These are phyloP conservation scores for Girardia tigrina DNA, from an alignment of 2,888 invertebrate species.

Conservation along the genomic window DNA sequence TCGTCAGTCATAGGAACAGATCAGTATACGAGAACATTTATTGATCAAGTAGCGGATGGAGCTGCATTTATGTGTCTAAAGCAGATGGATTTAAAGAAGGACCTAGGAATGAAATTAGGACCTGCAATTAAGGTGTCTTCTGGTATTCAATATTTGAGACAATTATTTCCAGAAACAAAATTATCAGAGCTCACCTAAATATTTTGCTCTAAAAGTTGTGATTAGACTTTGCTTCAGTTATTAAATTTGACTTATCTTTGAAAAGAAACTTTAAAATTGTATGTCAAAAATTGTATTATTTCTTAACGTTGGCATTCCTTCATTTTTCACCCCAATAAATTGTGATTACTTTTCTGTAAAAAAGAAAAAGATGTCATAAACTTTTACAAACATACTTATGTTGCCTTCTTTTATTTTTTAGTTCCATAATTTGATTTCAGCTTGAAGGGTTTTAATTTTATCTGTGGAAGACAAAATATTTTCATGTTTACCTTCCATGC, in stretches of 20 bases:
- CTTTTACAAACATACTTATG: too few species aligned
- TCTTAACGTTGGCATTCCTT: too few species aligned
- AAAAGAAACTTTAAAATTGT: too few species aligned
- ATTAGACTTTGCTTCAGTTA: not conserved
- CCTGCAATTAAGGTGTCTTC: slow-evolving; percentile 23
- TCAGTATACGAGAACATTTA: slow-evolving; percentile 3
- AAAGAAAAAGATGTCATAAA: too few species aligned
- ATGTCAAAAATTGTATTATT: too few species aligned
- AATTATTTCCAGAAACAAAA: slow-evolving; percentile 21
- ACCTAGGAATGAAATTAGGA: slow-evolving; percentile 19
- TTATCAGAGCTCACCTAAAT: not conserved
- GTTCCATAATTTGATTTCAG: too few species aligned
- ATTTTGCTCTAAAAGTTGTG: slow-evolving; percentile 1
- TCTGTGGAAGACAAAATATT: too few species aligned
- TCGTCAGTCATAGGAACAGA: not conserved
- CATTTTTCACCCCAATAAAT: too few species aligned
- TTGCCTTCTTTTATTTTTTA: too few species aligned
- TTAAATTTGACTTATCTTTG: not conserved
- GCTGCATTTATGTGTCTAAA: slow-evolving; percentile 67
- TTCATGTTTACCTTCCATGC: too few species aligned
- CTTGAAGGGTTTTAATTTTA: too few species aligned
- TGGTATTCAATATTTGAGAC: slow-evolving; percentile 24
- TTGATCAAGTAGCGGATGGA: slow-evolving; percentile 58
- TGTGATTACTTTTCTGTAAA: too few species aligned
- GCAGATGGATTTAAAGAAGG: slow-evolving; percentile 60